Conservation (phyloP, 2,797 vertebrate species). For the Arctocebus calabarensis region DNA sequence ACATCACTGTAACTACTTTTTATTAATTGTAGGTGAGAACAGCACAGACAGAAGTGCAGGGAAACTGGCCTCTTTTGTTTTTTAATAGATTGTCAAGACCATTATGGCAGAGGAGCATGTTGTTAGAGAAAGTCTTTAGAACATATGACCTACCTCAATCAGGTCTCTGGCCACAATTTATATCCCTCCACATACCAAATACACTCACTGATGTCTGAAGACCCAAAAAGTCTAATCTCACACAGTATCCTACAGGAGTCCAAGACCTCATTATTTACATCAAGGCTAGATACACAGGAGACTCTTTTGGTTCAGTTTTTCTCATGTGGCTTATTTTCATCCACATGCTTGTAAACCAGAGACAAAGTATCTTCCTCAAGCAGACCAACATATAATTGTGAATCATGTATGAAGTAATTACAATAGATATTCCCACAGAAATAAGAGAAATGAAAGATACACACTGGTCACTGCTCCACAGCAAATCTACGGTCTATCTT, state of each 20-base stretch:
- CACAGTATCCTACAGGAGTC: background rate
- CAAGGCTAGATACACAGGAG: background rate
- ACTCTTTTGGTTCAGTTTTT: background rate
- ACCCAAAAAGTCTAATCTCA: background rate
- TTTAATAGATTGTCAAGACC: background rate
- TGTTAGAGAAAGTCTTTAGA: background rate
- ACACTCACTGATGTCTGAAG: background rate
- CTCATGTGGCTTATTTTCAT: background rate
- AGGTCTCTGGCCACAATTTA: background rate
- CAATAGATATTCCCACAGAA: background rate
- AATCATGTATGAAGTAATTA: background rate
- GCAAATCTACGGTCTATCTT: background rate
- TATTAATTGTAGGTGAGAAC: background rate
- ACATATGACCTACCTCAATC: background rate
- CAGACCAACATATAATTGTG: background rate
- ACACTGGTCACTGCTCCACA: too few species aligned
- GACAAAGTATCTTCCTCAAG: background rate
- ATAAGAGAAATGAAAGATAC: background rate
- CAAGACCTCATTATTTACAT: background rate
- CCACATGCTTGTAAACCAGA: background rate
- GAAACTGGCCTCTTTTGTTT: background rate
- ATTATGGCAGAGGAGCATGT: background rate
- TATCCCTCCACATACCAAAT: background rate
- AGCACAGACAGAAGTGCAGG: background rate
- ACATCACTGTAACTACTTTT: background rate